Evolutionary conservation across 2,113 vertebrate species (phyloP).

Genomic region (Nettapus auritus): DNA sequence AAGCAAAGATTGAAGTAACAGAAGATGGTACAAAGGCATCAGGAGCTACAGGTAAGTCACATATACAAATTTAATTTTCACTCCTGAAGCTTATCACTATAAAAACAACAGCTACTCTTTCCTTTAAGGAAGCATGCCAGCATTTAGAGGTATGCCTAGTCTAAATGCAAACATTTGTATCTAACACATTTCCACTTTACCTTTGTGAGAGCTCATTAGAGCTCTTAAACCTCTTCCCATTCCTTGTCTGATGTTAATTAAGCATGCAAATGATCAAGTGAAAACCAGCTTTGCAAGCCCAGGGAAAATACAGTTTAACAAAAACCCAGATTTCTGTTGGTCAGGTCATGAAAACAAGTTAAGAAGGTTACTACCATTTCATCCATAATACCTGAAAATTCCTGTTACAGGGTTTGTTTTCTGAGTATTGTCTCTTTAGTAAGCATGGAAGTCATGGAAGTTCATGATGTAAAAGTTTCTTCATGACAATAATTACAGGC

Average conservation of each 20-base stretch:
- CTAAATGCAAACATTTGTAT: background rate
- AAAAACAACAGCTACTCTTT: background rate
- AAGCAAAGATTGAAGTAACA: constrained; percentile 86
- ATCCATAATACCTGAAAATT: background rate
- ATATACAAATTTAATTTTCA: background rate
- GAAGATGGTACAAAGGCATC: constrained; percentile 87
- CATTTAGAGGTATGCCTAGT: background rate
- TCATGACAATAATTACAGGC: background rate
- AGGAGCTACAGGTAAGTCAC: constrained; percentile 83
- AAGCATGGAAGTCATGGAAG: background rate
- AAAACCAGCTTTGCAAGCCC: background rate
- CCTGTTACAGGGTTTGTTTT: background rate
- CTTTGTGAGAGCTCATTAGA: background rate
- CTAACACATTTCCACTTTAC: background rate
- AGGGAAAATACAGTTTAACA: background rate
- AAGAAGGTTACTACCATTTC: background rate
- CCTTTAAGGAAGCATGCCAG: background rate
- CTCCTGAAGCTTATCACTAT: background rate
- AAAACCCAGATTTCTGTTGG: background rate
- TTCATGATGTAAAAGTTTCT: background rate
- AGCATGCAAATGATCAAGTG: background rate
- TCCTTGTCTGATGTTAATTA: background rate
- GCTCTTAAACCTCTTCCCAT: background rate
- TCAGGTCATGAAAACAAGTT: background rate
- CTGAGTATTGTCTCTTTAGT: background rate